Evolutionary conservation across 2,113 vertebrate genomes (phyloP), one percentile per base, ranked within the genome.

Genomic region (Haplochromis burtoni): DNA sequence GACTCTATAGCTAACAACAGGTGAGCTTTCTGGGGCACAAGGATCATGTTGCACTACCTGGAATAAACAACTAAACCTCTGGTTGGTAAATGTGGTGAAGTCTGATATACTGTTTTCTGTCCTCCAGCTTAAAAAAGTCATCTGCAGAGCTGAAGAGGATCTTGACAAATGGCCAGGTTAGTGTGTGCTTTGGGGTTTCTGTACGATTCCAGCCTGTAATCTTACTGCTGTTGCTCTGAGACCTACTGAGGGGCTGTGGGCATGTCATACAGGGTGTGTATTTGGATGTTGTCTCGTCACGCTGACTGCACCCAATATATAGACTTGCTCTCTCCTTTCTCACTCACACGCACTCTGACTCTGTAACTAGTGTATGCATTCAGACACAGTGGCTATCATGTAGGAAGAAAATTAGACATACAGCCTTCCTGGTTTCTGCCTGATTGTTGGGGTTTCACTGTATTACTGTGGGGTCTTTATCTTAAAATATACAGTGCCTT

Each of bases 101-200:
- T 42, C 35, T 80, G 57, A 19, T 76, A 47, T 47, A 29, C 14
- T 87, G 3, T 78, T 51, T 82, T 86, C 49, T 33, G 54, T 83
- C 80, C 90, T 92, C 5, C 91, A 99, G 99, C 92, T 96, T 99
- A 81, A 99, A 99, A 90, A 99, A 99, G 81, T 99, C 99, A 13
- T 99, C 99, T 13, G 98, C 99, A 10, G 99, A 99, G 93, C 96
- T 99, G 55, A 99, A 98, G 95, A 99, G 98, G 90, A 99, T 99
- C 85, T 89, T 99, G 93, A 98, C 98, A 35, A 99, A 98, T 79
- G 98, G 98, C 83, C 98, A 99, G 97, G 98, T 99, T 95, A 88
- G 88, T 40, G 12, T 35, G 5, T 78, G 19, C 86, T 81, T 86
- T 86, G 80, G 7, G 19, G 51, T 82, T 81, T 71, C 21, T 68